Base-by-base conservation (phyloP, 2,888 invertebrate genomes). In the Crioceris asparagi region DNA sequence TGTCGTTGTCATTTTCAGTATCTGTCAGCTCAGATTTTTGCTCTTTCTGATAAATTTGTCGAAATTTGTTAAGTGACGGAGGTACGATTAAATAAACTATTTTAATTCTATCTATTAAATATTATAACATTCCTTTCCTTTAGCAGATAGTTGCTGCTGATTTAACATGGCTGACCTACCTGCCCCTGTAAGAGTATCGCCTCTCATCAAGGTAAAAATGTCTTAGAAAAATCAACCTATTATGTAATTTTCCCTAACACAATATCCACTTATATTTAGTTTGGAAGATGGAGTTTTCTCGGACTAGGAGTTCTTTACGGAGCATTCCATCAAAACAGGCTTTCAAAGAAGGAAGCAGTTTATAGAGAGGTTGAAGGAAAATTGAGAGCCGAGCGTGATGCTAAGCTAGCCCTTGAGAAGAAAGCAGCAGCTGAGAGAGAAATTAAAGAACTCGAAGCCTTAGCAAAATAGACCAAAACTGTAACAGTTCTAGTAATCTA, bases 211-310 rank as follows among this genome's bases (percentile, higher is more conserved):
- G 72, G 83, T 82, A 72, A 36, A 10, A 17, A 14, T 11, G 12
- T 23, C n/a, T 12, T 21, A 32, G 2, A 32, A 33, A 6, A 6
- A 16, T 16, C n/a, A 14, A 12, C 18, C 11, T 17, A 7, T 15
- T 37, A 32, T 35, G 19, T 34, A 25, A 34, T 25, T n/a, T 11
- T 2, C 11, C 11, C 6, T 31, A 31, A 31, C 6, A 11, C 21
- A 21, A 10, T 6, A 21, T 21, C 7, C 10, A n/a, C n/a, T n/a
- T n/a, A n/a, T 16, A 57, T 69, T 6, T 62, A 85, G 84, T 84
- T 86, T 55, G 78, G 79, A 40, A 73, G 90, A 58, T 90, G 87
- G 86, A 79, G 79, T 38, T 70, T 87, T 55, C 70, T 90, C 3
- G 59, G 72, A 0, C 68, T 72, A 0, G 88, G 88, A 18, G 66